Evolutionary conservation across 30 jellyfish, hydroid and myxozoan species (phyloP).

Genomic region (Cassiopea andromeda): DNA sequence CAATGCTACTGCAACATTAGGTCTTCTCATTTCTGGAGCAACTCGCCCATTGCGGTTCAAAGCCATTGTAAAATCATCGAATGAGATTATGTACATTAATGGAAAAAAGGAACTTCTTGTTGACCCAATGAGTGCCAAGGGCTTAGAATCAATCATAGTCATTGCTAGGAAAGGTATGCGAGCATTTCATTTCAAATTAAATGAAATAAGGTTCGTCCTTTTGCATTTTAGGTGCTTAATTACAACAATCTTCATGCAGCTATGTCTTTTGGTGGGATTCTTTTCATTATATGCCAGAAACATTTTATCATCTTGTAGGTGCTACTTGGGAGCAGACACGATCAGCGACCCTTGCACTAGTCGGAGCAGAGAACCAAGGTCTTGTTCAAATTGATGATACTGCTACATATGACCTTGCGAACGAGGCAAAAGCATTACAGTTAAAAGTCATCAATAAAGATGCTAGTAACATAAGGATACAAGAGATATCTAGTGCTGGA

Average conservation of each 20-base stretch:
- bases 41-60: slow-evolving; percentile 67
- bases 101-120: slow-evolving; percentile 73
- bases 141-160: slow-evolving; percentile 84
- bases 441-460: slow-evolving; percentile 56
- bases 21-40: slow-evolving; percentile 64
- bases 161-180: slow-evolving; percentile 70
- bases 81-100: slow-evolving; percentile 41
- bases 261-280: not conserved
- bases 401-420: slow-evolving; percentile 27
- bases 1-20: slow-evolving; percentile 81
- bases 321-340: slow-evolving; percentile 75
- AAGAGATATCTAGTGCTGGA: slow-evolving; percentile 84
- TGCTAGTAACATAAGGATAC: slow-evolving; percentile 34
- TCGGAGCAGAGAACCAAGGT: slow-evolving; percentile 57
- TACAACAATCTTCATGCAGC: too few relatives aligned
- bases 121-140: slow-evolving; percentile 81
- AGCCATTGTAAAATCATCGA: slow-evolving; percentile 61
- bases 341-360: slow-evolving; percentile 27
- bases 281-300: not conserved
- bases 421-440: slow-evolving; percentile 53
- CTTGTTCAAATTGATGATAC: slow-evolving; percentile 41
- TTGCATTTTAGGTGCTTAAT: not conserved
- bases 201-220: not conserved
- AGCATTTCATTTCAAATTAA: not conserved
- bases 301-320: slow-evolving; percentile 17